Percentiles rank a stretch among this genome's conserved stretches.
These are phyloP conservation scores for Toxotes lorentzi DNA, from an alignment of 2,797 vertebrate species.

Conservation along the genomic window DNA sequence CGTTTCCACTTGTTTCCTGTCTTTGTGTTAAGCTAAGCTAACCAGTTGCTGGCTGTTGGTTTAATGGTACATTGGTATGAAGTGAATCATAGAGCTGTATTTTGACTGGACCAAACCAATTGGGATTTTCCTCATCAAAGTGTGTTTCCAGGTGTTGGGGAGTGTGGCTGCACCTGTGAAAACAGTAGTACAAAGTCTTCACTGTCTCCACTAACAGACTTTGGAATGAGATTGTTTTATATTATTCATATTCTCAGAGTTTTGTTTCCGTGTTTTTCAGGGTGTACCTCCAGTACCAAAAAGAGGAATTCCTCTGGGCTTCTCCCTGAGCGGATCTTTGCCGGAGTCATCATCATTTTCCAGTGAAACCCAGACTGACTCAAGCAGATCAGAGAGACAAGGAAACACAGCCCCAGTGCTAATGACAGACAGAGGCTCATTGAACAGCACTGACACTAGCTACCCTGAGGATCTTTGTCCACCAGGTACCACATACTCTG, in stretches of 20 bases:
- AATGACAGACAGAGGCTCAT: not conserved
- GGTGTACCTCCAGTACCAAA: conserved; percentile 74
- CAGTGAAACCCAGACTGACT: conserved; percentile 36
- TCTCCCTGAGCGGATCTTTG: conserved; percentile 57
- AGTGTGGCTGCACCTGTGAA: too few species aligned
- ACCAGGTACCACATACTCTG: conserved; percentile 44
- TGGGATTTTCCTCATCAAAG: too few species aligned
- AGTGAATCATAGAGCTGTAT: too few species aligned
- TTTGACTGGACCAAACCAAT: too few species aligned
- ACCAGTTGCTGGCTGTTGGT: too few species aligned
- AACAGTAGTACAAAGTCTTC: too few species aligned
- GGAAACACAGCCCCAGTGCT: not conserved
- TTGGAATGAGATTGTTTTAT: not conserved
- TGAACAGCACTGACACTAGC: not conserved
- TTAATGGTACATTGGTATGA: too few species aligned
- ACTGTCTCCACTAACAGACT: not conserved
- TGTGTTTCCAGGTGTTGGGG: too few species aligned
- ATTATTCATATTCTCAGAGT: not conserved
- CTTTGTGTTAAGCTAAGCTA: too few species aligned
- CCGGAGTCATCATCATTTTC: conserved; percentile 33
- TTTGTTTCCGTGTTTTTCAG: conserved; percentile 24
- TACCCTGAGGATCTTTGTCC: conserved; percentile 19
- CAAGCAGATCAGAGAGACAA: not conserved
- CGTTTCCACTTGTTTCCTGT: too few species aligned
- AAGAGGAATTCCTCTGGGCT: conserved; percentile 50